These are phyloP conservation scores for Calycopis cecrops DNA, from an alignment of 1,140 invertebrate genomes.

Conservation along the genomic window DNA sequence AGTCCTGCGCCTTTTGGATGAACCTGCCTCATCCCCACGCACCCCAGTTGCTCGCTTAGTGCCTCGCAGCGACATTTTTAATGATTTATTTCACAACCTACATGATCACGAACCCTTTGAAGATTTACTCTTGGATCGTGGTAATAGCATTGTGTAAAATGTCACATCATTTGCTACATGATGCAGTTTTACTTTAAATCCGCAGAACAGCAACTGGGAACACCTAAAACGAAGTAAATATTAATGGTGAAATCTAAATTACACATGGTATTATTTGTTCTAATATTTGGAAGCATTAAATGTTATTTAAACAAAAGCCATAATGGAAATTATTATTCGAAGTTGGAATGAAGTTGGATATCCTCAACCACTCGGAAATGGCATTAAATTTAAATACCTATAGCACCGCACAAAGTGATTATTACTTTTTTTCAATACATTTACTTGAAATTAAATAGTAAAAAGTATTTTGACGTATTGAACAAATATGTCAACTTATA, in stretches of 20 bases:
- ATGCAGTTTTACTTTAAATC: conserved; percentile 54
- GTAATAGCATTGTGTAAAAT: conserved; percentile 69
- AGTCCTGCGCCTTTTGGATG: conserved; percentile 80
- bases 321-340: too few relatives aligned
- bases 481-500: conserved; percentile 42
- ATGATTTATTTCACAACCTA: conserved; percentile 56
- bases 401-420: too few relatives aligned
- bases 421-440: too few relatives aligned
- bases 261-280: too few relatives aligned
- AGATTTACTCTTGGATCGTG: conserved; percentile 69
- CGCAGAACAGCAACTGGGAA: conserved; percentile 36
- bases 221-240: conserved; percentile 34
- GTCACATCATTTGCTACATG: conserved; percentile 70
- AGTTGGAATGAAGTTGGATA: too few relatives aligned
- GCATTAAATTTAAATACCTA: too few relatives aligned
- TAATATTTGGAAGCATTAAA: too few relatives aligned
- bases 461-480: conserved; percentile 36
- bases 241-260: too few relatives aligned
- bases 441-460: conserved; percentile 3
- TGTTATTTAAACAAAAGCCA: too few relatives aligned
- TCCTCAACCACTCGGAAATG: too few relatives aligned
- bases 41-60: conserved; percentile 68
- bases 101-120: conserved; percentile 63
- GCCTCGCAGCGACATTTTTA: conserved; percentile 66
- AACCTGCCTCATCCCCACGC: conserved; percentile 78